phyloP scores from a whole-genome alignment of 30 jellyfish, hydroid and myxozoan species.

The Catostylus mosaicus region DNA sequence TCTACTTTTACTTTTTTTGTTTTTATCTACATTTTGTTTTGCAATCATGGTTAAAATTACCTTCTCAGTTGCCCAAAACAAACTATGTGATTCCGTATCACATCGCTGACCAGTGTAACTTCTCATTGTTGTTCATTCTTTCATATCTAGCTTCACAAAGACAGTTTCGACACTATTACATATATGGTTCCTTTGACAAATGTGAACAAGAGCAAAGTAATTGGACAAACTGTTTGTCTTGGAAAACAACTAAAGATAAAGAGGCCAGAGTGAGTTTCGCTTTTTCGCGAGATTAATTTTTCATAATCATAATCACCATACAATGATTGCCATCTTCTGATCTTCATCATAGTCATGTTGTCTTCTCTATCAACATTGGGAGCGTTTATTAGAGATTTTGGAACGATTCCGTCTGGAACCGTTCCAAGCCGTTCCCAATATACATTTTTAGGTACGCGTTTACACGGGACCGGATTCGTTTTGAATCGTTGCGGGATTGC shows the following conservation, averaged over 20 bases:
- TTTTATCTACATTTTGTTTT: too few species aligned
- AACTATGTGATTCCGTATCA: too few species aligned
- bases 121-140: neutral
- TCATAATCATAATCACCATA: neutral
- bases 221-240: constrained; percentile 53
- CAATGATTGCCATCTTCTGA: too few species aligned
- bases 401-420: neutral
- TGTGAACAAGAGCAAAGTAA: constrained; percentile 48
- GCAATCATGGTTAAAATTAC: too few species aligned
- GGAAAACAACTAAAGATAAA: constrained; percentile 43
- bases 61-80: too few species aligned
- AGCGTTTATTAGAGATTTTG: neutral
- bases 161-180: constrained; percentile 53
- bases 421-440: neutral
- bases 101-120: too few species aligned
- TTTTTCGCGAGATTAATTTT: neutral
- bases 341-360: neutral
- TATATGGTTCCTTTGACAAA: constrained; percentile 25
- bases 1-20: too few species aligned
- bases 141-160: constrained; percentile 38
- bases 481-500: too few species aligned
- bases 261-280: constrained; percentile 43
- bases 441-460: neutral
- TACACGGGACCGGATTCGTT: too few species aligned
- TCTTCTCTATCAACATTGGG: neutral